These are phyloP conservation scores for Melanogrammus aeglefinus DNA, from an alignment of 2,797 vertebrate genomes.

Conservation along the genomic window DNA sequence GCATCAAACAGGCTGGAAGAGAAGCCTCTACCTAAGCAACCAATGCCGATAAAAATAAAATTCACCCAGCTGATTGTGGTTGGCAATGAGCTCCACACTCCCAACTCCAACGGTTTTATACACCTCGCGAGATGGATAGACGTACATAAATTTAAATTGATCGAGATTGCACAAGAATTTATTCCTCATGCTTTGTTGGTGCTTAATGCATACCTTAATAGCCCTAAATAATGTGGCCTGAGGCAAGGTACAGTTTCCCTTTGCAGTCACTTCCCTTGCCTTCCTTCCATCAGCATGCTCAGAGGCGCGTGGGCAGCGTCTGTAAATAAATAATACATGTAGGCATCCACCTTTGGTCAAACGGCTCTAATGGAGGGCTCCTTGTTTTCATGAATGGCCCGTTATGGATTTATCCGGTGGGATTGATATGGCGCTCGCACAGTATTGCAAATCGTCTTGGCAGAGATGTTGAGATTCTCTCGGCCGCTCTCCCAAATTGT, in stretches of 20 bases:
- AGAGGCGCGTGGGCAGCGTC: constrained; percentile 19
- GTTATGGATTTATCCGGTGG: constrained; percentile 65
- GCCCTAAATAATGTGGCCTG: neutral
- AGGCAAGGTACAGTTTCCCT: neutral
- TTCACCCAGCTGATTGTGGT: neutral
- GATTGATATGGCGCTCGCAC: constrained; percentile 47
- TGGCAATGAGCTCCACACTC: neutral
- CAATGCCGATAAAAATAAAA: neutral
- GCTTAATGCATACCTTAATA: neutral
- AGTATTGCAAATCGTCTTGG: constrained; percentile 53
- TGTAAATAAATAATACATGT: constrained; percentile 62
- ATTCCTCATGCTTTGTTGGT: neutral
- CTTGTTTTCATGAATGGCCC: constrained; percentile 63
- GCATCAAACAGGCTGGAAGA: neutral
- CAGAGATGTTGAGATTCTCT: constrained; percentile 43
- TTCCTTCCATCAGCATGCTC: constrained; percentile 53
- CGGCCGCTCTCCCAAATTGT: constrained; percentile 40
- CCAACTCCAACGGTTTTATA: neutral
- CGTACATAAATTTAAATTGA: neutral
- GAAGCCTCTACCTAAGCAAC: neutral
- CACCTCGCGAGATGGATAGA: neutral
- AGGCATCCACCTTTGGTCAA: constrained; percentile 66
- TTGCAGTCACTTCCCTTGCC: neutral
- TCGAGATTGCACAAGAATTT: neutral
- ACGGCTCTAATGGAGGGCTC: constrained; percentile 64